These are phyloP conservation scores for Steinernema hermaphroditum DNA, from an alignment of 2,888 invertebrate genomes.

Conservation along the genomic window DNA sequence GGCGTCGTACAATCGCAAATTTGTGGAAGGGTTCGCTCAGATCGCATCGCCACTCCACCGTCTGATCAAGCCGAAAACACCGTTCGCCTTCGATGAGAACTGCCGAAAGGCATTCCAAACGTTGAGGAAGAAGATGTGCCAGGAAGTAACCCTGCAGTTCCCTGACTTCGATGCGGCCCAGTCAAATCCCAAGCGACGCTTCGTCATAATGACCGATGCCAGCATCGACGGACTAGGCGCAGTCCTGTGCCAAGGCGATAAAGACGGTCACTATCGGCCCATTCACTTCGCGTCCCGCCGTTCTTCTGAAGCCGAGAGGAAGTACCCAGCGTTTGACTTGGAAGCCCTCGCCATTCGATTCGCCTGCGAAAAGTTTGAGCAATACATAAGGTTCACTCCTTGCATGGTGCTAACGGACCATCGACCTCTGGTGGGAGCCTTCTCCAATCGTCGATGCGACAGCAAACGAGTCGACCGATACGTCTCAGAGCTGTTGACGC, in stretches of 20 bases:
- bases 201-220: conserved; percentile 47
- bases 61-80: conserved; percentile 36
- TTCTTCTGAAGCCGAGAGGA: conserved; percentile 37
- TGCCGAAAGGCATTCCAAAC: conserved; percentile 40
- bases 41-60: conserved; percentile 42
- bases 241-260: conserved; percentile 41
- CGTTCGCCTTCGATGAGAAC: conserved; percentile 38
- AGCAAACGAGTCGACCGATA: conserved; percentile 23
- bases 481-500: conserved; percentile 8
- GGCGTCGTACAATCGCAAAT: conserved; percentile 46
- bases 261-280: conserved; percentile 39
- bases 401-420: conserved; percentile 32
- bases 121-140: conserved; percentile 38
- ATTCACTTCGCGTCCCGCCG: conserved; percentile 42
- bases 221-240: conserved; percentile 44
- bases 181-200: conserved; percentile 35
- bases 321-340: conserved; percentile 40
- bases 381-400: conserved; percentile 23
- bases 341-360: conserved; percentile 43
- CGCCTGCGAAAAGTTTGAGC: conserved; percentile 24
- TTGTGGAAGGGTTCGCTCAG: conserved; percentile 40
- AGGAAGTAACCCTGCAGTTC: conserved; percentile 39
- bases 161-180: conserved; percentile 45
- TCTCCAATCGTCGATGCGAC: not conserved
- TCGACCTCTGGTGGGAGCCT: conserved; percentile 30